Conservation (phyloP, 2,888 invertebrate genomes). For the Platerodrilus igneus region DNA sequence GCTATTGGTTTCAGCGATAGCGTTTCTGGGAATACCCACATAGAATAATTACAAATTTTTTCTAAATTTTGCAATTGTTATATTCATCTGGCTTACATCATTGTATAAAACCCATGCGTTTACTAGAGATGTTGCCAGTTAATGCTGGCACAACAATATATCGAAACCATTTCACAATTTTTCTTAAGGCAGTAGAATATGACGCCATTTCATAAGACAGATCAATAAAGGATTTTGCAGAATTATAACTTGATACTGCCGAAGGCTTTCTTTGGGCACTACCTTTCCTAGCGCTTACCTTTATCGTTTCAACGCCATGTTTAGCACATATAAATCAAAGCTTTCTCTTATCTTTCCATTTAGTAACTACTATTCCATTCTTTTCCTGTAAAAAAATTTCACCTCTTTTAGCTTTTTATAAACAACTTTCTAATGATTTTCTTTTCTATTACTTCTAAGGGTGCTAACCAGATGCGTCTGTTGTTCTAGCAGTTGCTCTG, state of each 20-base stretch:
- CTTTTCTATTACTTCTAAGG: slow-evolving; percentile 10
- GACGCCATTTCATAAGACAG: slow-evolving; percentile 24
- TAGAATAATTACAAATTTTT: neutral
- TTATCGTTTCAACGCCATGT: slow-evolving; percentile 4
- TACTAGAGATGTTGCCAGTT: slow-evolving; percentile 14
- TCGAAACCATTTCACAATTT: slow-evolving; percentile 23
- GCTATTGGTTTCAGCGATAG: neutral
- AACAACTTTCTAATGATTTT: slow-evolving; percentile 4
- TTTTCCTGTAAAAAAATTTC: slow-evolving; percentile 30
- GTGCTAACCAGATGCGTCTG: slow-evolving; percentile 38
- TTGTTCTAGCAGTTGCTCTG: slow-evolving; percentile 31
- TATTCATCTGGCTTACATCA: neutral
- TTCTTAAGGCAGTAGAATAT: slow-evolving; percentile 20
- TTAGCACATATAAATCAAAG: slow-evolving; percentile 7
- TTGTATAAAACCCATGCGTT: slow-evolving; percentile 10
- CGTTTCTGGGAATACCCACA: neutral
- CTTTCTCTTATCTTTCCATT: slow-evolving; percentile 30
- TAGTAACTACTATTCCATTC: slow-evolving; percentile 25
- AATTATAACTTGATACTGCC: slow-evolving; percentile 24
- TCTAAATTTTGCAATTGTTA: neutral
- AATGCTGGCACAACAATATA: slow-evolving; percentile 30
- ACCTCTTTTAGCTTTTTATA: slow-evolving; percentile 25
- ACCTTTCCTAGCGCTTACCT: slow-evolving; percentile 7
- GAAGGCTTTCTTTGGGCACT: slow-evolving; percentile 13
- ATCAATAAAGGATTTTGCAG: slow-evolving; percentile 25